Evolutionary conservation across 2,888 invertebrate genomes (phyloP).

Genomic region (Seira sanloemensis): DNA sequence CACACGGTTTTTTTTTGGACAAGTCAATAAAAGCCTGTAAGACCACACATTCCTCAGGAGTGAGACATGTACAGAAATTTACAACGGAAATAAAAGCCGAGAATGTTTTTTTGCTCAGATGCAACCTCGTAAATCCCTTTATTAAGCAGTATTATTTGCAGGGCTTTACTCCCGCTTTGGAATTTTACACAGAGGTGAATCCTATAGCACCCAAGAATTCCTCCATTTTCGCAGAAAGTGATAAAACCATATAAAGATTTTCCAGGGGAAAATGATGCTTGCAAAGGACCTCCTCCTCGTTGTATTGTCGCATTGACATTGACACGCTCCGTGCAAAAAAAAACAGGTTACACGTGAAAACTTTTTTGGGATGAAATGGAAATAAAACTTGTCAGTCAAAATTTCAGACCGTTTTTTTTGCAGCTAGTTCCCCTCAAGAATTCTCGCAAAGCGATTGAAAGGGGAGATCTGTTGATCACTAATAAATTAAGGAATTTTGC

Average conservation of each 20-base stretch:
- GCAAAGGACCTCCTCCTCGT: neutral
- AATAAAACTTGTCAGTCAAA: neutral
- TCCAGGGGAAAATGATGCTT: neutral
- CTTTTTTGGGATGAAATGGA: neutral
- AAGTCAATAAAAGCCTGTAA: neutral
- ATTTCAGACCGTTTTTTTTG: neutral
- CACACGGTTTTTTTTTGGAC: neutral
- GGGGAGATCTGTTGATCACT: neutral
- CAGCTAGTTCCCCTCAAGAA: neutral
- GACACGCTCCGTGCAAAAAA: neutral
- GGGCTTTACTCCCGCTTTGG: neutral
- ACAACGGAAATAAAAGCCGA: neutral
- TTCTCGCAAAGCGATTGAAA: neutral
- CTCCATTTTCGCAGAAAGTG: neutral
- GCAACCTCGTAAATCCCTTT: neutral
- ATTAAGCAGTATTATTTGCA: neutral
- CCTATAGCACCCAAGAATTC: no score
- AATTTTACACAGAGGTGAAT: no score
- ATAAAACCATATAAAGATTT: neutral
- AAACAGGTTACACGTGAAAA: no score
- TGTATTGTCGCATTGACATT: neutral
- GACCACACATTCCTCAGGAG: neutral
- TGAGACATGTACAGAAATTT: neutral
- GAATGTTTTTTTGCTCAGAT: neutral
- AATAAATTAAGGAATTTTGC: no score